Evolutionary conservation across 2,888 invertebrate genomes (phyloP).

Genomic region (Ariolimax columbianus): DNA sequence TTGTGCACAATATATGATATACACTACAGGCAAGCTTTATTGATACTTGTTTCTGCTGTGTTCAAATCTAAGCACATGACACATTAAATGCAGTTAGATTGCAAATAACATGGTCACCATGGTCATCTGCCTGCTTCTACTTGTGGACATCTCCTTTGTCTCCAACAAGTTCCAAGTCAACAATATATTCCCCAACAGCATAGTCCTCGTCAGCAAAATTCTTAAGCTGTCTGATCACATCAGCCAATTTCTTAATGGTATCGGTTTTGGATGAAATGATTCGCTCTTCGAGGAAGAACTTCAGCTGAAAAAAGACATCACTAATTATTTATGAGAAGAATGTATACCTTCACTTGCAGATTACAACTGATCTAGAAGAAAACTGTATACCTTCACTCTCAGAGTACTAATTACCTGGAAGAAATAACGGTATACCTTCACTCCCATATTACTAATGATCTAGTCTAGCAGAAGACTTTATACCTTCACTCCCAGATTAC

Average conservation of each 20-base stretch:
- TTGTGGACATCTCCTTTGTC: background rate
- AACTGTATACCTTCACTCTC: too few species aligned
- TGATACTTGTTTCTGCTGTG: background rate
- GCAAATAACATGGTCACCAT: too few species aligned
- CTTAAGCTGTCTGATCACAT: conserved; percentile 54
- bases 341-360: too few species aligned
- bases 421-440: too few species aligned
- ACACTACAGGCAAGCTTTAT: too few species aligned
- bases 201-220: conserved; percentile 53
- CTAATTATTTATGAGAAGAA: too few species aligned
- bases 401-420: too few species aligned
- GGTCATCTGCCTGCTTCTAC: background rate
- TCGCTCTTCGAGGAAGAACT: conserved; percentile 56
- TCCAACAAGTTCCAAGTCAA: conserved; percentile 44
- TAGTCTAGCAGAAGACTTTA: too few species aligned
- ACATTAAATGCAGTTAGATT: background rate
- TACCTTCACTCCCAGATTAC: too few species aligned
- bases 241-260: conserved; percentile 58
- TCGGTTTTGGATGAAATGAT: conserved; percentile 55
- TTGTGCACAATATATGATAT: too few species aligned
- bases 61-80: background rate
- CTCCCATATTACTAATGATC: too few species aligned
- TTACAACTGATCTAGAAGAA: too few species aligned
- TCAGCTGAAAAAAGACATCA: conserved; percentile 55
- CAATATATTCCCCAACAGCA: conserved; percentile 65